These are phyloP conservation scores for Sylvia atricapilla DNA, from an alignment of 2,113 vertebrate genomes.

Conservation along the genomic window DNA sequence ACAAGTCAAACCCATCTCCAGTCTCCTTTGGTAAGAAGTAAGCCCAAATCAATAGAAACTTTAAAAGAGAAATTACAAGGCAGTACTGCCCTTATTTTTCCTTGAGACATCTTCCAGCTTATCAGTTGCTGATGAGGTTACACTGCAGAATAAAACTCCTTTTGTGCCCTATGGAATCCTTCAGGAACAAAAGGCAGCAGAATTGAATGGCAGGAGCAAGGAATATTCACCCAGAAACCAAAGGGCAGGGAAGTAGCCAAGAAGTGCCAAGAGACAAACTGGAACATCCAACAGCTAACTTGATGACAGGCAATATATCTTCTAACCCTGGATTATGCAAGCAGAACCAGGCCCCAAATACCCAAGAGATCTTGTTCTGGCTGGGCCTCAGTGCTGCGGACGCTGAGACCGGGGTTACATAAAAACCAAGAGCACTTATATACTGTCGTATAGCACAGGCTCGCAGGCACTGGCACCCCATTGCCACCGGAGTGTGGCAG, in stretches of 20 bases:
- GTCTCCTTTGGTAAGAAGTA: not conserved
- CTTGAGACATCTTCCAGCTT: not conserved
- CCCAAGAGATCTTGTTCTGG: slow-evolving; percentile 66
- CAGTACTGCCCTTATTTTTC: not conserved
- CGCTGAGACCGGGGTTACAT: slow-evolving; percentile 54
- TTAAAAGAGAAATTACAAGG: not conserved
- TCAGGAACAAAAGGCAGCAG: slow-evolving; percentile 1
- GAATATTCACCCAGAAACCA: not conserved
- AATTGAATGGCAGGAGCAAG: not conserved
- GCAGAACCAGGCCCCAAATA: slow-evolving; percentile 51
- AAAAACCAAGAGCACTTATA: slow-evolving; percentile 68
- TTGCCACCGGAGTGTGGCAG: not conserved
- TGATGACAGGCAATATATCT: slow-evolving; percentile 49
- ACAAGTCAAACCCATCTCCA: not conserved
- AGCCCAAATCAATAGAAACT: not conserved
- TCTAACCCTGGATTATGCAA: slow-evolving; percentile 42
- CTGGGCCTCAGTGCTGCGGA: slow-evolving; percentile 16
- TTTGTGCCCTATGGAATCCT: not conserved
- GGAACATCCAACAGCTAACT: slow-evolving; percentile 33
- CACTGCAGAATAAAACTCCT: not conserved
- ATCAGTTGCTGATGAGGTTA: not conserved
- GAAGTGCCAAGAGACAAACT: not conserved
- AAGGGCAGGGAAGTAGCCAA: not conserved
- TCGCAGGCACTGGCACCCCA: not conserved
- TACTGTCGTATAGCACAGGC: slow-evolving; percentile 45